Evolutionary conservation across 2,113 vertebrate species (phyloP).

Genomic region (Pithys albifrons): DNA sequence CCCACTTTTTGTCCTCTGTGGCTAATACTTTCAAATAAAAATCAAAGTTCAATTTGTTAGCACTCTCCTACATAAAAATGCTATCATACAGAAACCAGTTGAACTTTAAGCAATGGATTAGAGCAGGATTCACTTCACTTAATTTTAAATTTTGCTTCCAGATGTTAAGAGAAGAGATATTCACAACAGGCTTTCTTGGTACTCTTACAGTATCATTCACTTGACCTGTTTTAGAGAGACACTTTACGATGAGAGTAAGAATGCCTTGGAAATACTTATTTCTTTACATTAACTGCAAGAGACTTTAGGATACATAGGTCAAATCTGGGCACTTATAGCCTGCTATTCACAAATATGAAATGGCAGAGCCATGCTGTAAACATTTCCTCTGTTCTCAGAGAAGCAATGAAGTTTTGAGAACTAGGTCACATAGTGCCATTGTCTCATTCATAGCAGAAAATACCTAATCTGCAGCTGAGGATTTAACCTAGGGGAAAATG

Average conservation of each 20-base stretch:
- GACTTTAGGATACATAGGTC: neutral
- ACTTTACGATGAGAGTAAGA: neutral
- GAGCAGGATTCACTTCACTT: neutral
- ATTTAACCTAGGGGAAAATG: neutral
- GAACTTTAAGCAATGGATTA: neutral
- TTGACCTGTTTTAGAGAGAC: neutral
- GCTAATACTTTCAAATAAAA: neutral
- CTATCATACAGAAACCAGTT: neutral
- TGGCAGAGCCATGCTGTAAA: neutral
- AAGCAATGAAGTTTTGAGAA: neutral
- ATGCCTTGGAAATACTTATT: neutral
- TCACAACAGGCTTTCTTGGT: neutral
- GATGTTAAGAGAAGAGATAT: neutral
- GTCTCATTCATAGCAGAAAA: neutral
- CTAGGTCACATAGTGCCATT: neutral
- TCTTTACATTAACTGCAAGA: neutral
- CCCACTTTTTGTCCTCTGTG: neutral
- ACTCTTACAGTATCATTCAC: neutral
- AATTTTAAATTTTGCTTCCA: neutral
- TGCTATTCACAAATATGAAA: neutral
- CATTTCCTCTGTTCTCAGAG: neutral
- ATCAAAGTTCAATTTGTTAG: neutral
- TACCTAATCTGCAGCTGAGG: neutral
- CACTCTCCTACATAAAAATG: neutral
- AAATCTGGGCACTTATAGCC: neutral